Conservation (phyloP, 1,140 invertebrate genomes). For the Sesamia nonagrioides region DNA sequence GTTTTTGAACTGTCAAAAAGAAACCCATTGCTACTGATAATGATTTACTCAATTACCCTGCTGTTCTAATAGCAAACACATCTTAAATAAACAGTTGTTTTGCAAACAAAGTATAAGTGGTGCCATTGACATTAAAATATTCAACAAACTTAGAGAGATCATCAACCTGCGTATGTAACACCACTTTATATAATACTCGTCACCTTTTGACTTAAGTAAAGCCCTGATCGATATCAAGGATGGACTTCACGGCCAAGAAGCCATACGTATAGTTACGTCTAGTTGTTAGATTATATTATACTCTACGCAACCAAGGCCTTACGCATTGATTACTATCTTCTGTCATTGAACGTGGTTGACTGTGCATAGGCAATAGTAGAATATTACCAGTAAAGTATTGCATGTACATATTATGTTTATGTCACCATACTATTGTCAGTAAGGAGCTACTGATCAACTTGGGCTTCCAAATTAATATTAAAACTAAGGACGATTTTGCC, state of each 20-base stretch:
- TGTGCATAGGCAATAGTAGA: not conserved
- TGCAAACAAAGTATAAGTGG: conserved; percentile 1
- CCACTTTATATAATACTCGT: conserved; percentile 15
- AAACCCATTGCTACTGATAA: too few relatives aligned
- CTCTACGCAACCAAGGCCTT: conserved; percentile 3
- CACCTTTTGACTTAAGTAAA: not conserved
- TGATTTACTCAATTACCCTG: too few relatives aligned
- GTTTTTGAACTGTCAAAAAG: too few relatives aligned
- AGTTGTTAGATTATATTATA: conserved; percentile 32
- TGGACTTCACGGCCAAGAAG: conserved; percentile 8
- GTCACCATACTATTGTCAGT: not conserved
- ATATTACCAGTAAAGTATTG: not conserved
- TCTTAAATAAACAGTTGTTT: not conserved
- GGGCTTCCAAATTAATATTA: not conserved
- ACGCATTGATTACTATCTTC: conserved; percentile 1
- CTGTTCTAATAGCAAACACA: not conserved
- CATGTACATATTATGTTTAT: not conserved
- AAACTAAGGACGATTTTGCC: too few relatives aligned
- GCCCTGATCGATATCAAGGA: conserved; percentile 32
- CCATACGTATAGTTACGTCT: conserved; percentile 28
- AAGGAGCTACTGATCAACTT: not conserved
- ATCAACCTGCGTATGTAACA: conserved; percentile 8
- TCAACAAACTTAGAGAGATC: conserved; percentile 12
- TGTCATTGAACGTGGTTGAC: conserved; percentile 3
- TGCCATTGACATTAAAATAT: conserved; percentile 25